A percentile compares a stretch with the other conserved stretches of the same genome.
phyloP scores from a whole-genome alignment of 2,113 vertebrate species.

The Myxocyprinus asiaticus region DNA sequence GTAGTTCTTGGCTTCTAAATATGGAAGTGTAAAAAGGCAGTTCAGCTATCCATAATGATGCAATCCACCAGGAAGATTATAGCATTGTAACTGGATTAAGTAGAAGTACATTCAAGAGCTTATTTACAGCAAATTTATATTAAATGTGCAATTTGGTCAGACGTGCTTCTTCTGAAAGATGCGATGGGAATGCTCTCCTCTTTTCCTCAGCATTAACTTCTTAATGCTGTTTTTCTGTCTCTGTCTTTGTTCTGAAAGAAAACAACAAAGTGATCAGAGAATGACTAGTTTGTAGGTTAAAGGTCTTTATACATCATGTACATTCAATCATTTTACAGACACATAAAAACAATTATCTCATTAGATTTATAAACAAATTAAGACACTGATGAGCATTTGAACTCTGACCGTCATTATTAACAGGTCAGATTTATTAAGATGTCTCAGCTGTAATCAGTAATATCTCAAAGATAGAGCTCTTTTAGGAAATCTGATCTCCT shows the following conservation, averaged over 20 bases:
- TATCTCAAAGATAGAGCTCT: constrained; percentile 36
- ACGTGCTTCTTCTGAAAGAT: not conserved
- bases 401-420: constrained; percentile 11
- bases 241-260: constrained; percentile 87
- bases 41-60: constrained; percentile 7
- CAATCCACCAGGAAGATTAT: constrained; percentile 27
- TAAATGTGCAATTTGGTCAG: constrained; percentile 36
- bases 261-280: constrained; percentile 17
- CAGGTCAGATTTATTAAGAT: constrained; percentile 7
- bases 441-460: constrained; percentile 36
- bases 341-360: constrained; percentile 38
- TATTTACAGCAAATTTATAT: constrained; percentile 42
- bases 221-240: constrained; percentile 87
- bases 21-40: constrained; percentile 5
- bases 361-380: constrained; percentile 23
- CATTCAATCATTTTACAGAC: constrained; percentile 29
- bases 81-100: constrained; percentile 37
- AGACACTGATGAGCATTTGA: constrained; percentile 24
- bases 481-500: constrained; percentile 69
- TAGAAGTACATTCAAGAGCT: constrained; percentile 7
- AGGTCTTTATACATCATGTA: constrained; percentile 30
- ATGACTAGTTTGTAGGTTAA: constrained; percentile 13
- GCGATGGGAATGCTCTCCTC: too few species aligned
- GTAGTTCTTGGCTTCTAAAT: constrained; percentile 6
- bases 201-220: constrained; percentile 76